These are phyloP conservation scores for Papilio elwesi DNA, from an alignment of 2,888 invertebrate species.

Conservation along the genomic window DNA sequence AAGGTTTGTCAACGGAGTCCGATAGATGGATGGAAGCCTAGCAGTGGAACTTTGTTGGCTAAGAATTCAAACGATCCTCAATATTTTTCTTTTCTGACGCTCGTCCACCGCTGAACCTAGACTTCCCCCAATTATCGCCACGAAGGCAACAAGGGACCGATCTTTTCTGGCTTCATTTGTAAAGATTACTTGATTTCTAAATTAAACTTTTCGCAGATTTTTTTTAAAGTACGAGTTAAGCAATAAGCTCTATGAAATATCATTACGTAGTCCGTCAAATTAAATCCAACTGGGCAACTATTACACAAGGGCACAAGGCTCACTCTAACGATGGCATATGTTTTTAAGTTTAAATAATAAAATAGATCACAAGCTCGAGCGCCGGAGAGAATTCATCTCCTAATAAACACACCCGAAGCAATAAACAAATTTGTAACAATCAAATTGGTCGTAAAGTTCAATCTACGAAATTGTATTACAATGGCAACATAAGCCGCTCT, in stretches of 20 bases:
- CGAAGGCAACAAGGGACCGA: no score
- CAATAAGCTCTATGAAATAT: neutral
- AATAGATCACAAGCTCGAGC: constrained; percentile 22
- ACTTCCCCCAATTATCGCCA: no score
- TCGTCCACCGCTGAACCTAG: no score
- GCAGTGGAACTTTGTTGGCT: no score
- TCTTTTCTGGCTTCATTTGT: no score
- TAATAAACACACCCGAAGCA: constrained; percentile 41
- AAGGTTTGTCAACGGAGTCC: no score
- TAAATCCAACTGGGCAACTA: neutral
- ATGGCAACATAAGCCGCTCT: constrained; percentile 67
- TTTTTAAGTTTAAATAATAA: constrained; percentile 7
- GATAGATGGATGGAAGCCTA: no score
- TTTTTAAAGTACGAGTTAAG: no score
- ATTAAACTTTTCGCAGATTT: no score
- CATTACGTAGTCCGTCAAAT: neutral
- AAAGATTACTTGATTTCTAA: no score
- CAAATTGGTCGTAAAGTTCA: constrained; percentile 70
- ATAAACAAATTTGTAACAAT: constrained; percentile 82
- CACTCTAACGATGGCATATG: constrained; percentile 14
- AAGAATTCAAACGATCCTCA: no score
- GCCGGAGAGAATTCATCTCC: constrained; percentile 35
- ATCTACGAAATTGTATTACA: constrained; percentile 72
- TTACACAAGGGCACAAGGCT: neutral
- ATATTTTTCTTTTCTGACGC: no score